Evolutionary conservation across 37 sponge, comb jelly and placozoan species (phyloP).

Genomic region (Petrosia ficiformis): DNA sequence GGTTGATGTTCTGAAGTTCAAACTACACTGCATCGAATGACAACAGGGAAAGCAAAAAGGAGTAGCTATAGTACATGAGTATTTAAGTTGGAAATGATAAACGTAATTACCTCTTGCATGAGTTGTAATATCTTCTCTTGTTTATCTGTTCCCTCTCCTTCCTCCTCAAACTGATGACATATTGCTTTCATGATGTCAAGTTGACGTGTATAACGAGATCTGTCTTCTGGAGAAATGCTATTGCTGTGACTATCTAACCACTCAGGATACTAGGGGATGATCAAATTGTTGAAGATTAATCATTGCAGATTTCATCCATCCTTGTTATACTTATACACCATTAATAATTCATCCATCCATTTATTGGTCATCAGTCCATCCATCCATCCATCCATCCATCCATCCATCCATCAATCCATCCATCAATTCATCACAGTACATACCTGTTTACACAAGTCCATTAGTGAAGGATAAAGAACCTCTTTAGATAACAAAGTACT

Average conservation of each 20-base stretch:
- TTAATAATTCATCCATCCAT: no score
- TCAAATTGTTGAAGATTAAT: background rate
- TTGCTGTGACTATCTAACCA: conserved; percentile 52
- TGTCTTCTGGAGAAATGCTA: conserved; percentile 32
- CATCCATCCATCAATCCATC: no score
- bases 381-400: no score
- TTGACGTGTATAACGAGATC: conserved; percentile 51
- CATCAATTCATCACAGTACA: background rate
- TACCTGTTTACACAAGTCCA: conserved; percentile 55
- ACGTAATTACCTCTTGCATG: conserved; percentile 77
- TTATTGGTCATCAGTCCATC: no score
- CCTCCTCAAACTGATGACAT: conserved; percentile 62
- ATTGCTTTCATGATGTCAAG: conserved; percentile 67
- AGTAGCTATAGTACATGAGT: no score
- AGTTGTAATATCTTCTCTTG: conserved; percentile 50
- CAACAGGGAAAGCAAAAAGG: no score
- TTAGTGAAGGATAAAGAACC: conserved; percentile 76
- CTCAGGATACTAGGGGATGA: conserved; percentile 64
- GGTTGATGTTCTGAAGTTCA: no score
- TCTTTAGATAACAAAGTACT: conserved; percentile 68
- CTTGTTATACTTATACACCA: no score
- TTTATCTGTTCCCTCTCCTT: conserved; percentile 26
- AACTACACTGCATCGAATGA: no score
- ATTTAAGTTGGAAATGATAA: no score
- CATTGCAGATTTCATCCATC: background rate